Evolutionary conservation across 2,888 invertebrate species (phyloP), one percentile per base, ranked within the genome.

Genomic region (Dasypolia templi): DNA sequence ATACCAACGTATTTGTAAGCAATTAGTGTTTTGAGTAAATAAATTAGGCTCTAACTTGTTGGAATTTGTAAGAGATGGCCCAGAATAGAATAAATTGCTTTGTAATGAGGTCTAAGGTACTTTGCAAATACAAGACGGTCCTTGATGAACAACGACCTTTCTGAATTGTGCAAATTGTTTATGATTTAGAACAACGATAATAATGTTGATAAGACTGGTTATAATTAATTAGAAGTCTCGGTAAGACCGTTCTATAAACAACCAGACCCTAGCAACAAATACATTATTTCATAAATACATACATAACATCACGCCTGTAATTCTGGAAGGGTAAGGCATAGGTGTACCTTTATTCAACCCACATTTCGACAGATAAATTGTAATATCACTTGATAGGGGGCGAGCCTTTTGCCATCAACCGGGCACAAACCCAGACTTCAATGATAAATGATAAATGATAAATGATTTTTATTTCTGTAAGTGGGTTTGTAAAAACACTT

Each of bases 171-270:
- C 22, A 26, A 59, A 32, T 69, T 70, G 44, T 59, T 53, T 59
- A 9, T 29, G 59, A 46, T 59, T 51, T 19, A 39, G 46, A 59
- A 78, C 59, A 70, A 59, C 46, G 35, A 44, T 51, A 59, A 77
- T 59, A 46, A 44, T 29, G 19, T 59, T 77, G 51, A 59, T 44
- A 14, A 51, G 51, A 53, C 51, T 39, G 17, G 22, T 44, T n/a
- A 69, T 51, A 69, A 75, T 59, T 59, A 53, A 78, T 69, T 29
- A 44, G 5, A 35, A 17, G 39, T 69, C 29, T 46, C 12, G 14
- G 58, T 44, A 59, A 59, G 11, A 53, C 14, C n/a, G 12, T 11
- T 26, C 32, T 12, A 35, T 39, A 53, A 69, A 75, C 44, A 77
- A 44, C 17, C 49, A 19, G 1, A 44, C 1, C 35, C 29, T 46